Percentiles rank a stretch among this genome's conserved stretches.
phyloP scores from a whole-genome alignment of 2,113 vertebrate genomes.

The Gadus chalcogrammus region DNA sequence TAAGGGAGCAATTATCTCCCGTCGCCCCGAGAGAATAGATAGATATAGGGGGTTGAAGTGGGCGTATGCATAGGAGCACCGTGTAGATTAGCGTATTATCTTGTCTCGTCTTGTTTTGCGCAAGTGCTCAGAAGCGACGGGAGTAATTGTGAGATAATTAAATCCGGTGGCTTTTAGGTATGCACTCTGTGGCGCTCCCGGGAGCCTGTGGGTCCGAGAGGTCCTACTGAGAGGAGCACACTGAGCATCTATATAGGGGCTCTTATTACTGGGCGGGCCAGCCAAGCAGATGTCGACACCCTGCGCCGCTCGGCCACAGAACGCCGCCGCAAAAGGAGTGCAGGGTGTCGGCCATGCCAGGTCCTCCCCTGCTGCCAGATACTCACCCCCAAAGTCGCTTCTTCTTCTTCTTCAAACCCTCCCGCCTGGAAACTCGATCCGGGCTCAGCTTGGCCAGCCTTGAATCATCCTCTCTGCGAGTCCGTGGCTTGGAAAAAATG shows the following conservation, averaged over 20 bases:
- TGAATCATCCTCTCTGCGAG: constrained; percentile 43
- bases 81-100: constrained; percentile 22
- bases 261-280: constrained; percentile 51
- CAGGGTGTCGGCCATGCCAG: constrained; percentile 30
- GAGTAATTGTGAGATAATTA: constrained; percentile 31
- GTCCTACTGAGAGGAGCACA: too few relatives aligned
- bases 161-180: constrained; percentile 15
- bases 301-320: constrained; percentile 25
- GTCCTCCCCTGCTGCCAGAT: constrained; percentile 38
- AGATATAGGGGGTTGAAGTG: too few relatives aligned
- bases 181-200: constrained; percentile 20
- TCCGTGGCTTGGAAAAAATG: constrained; percentile 42
- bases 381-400: constrained; percentile 61
- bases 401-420: constrained; percentile 26
- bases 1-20: not conserved
- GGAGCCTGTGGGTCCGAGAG: constrained; percentile 1
- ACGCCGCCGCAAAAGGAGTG: constrained; percentile 30
- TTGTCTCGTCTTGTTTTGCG: constrained; percentile 22
- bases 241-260: constrained; percentile 50
- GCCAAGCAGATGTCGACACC: constrained; percentile 54
- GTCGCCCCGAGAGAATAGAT: too few relatives aligned
- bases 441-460: constrained; percentile 54
- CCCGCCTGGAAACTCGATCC: constrained; percentile 64
- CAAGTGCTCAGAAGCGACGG: constrained; percentile 24
- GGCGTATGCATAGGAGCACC: not conserved